Evolutionary conservation across 2,797 vertebrate genomes (phyloP), one percentile per base, ranked within the genome.

Genomic region (Manis pentadactyla): DNA sequence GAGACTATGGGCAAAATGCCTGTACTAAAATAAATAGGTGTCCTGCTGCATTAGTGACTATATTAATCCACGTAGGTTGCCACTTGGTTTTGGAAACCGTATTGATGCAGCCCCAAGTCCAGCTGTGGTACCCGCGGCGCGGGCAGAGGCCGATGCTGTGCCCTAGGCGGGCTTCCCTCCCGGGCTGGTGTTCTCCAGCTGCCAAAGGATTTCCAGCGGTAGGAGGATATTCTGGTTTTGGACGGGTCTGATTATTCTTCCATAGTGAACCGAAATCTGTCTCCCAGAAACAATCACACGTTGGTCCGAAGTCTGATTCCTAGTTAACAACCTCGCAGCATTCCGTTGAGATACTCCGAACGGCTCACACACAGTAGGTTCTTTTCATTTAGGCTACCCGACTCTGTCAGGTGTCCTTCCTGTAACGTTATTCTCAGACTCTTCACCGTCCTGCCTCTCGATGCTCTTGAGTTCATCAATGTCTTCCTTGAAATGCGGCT

Each of bases 21-120:
- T 68, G 3, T 34, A 71, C 31, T 90, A 55, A 85, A 87, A 85
- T 49, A 71, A 37, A 85, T 49, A 83, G 12, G 66, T 66, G 68
- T 12, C 27, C 46, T 51, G 17, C 29, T 23, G 21, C 31, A 23
- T 53, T 74, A 29, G 15, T 27, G 42, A 23, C 57, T 51, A 49
- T 75, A 61, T 84, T 19, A 39, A 90, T 53, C 34, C 31, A 42
- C n/a, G 7, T 51, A 53, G 13, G 15, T 71, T 89, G 51, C 74
- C 84, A 17, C 37, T 46, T 91, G 49, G 53, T 68, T 94, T 94
- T 95, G 87, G n/a, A 91, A 89, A 87, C 89, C 61, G 27, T 23
- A n/a, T 51, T 49, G 77, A 61, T 57, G 53, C 5, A 77, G 37
- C 13, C 11, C 23, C 81, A 75, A 83, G 11, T 63, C 85, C 63